Conservation (phyloP, 2,113 vertebrate species). For the Pagrus major region DNA sequence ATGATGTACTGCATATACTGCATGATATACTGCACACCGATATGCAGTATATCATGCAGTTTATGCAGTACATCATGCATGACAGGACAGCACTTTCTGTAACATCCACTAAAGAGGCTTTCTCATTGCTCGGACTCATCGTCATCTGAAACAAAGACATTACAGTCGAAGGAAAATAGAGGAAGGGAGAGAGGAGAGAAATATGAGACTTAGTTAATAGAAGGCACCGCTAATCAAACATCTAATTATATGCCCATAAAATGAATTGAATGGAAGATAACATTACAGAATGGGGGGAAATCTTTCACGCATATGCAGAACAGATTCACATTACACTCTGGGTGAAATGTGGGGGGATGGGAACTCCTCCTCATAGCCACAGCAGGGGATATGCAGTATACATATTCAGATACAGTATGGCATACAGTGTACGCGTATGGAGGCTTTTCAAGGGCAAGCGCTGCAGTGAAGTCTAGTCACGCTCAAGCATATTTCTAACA, state of each 20-base stretch:
- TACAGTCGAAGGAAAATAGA: conserved; percentile 10
- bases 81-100: neutral
- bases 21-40: neutral
- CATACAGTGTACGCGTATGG: conserved; percentile 45
- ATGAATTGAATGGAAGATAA: conserved; percentile 55
- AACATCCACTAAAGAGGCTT: neutral
- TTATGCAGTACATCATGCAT: neutral
- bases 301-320: conserved; percentile 58
- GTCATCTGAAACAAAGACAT: conserved; percentile 44
- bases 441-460: conserved; percentile 58
- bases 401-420: conserved; percentile 64
- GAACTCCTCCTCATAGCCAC: conserved; percentile 52
- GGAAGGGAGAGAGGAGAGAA: conserved; percentile 1
- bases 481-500: neutral
- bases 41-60: neutral
- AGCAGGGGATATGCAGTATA: conserved; percentile 56
- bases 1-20: neutral
- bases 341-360: conserved; percentile 71
- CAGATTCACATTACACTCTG: conserved; percentile 53
- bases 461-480: neutral
- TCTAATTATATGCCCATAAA: conserved; percentile 62
- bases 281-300: conserved; percentile 38
- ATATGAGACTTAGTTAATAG: conserved; percentile 39
- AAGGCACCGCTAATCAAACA: conserved; percentile 55
- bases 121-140: conserved; percentile 7